Base-by-base conservation (phyloP, 2,797 vertebrate species). In the Simalia tracyae region DNA sequence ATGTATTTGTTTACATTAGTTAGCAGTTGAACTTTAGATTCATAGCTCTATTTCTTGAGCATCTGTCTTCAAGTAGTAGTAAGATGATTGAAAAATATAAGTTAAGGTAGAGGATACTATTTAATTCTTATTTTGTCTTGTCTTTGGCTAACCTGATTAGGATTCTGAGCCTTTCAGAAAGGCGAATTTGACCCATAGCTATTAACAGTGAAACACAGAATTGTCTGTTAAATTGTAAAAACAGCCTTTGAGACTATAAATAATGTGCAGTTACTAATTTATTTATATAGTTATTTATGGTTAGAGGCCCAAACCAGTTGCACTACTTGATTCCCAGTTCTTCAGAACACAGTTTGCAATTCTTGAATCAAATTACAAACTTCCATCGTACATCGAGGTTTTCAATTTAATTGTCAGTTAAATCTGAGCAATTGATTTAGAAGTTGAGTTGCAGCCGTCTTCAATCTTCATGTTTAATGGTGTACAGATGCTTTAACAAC, bases 171-270 rank as follows among this genome's bases (percentile, higher is more conserved):
- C 10, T 31, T 90, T 85, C 19, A 26, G 42, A 84, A 59, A 61
- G 57, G 84, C 36, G 7, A 15, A 54, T 31, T 56, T 36, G 36
- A 63, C 3, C n/a, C 24, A 12, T 17, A 57, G 19, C 42, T n/a
- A 90, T 88, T 86, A 72, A 31, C 68, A n/a, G 87, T 93, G 56
- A 93, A 17, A 19, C 17, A 87, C 76, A 1, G 90, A 63, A 90
- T 64, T 46, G 89, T 94, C 81, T 84, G 12, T 19, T 14, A 63
- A 88, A 56, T 42, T 89, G 22, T 88, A 64, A 56, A 57, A 92
- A 26, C 31, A 64, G n/a, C 26, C 17, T 36, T 89, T 31, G 8
- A 26, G 19, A 64, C 5, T 31, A 68, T 19, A 42, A 26, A 42
- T 46, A 89, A 60, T 76, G 36, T 76, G 36, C 68, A 22, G 68